phyloP scores from a whole-genome alignment of 2,113 vertebrate genomes.

The Xiphophorus hellerii region DNA sequence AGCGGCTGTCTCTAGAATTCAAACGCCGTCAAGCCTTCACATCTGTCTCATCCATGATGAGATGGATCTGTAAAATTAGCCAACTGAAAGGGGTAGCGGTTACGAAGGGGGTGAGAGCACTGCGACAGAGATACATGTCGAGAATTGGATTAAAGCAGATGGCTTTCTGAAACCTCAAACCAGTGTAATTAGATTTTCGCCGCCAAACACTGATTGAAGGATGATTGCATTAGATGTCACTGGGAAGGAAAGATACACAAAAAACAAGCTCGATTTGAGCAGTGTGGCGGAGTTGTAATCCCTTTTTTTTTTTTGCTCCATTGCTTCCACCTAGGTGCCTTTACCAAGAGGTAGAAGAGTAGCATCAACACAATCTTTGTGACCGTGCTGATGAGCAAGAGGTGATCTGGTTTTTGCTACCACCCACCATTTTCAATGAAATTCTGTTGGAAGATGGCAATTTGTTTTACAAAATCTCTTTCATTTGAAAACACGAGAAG shows the following conservation, averaged over 20 bases:
- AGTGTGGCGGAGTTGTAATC: constrained; percentile 35
- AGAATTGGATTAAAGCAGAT: constrained; percentile 74
- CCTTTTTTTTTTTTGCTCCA: background rate
- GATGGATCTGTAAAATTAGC: constrained; percentile 70
- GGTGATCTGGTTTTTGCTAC: background rate
- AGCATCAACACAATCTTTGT: background rate
- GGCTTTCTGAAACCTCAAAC: constrained; percentile 69
- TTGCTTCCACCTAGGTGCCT: constrained; percentile 10
- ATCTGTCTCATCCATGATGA: constrained; percentile 50
- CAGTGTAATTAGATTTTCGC: constrained; percentile 70
- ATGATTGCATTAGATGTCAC: constrained; percentile 69
- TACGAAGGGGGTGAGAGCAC: constrained; percentile 42
- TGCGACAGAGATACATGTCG: constrained; percentile 61
- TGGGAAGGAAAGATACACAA: constrained; percentile 29
- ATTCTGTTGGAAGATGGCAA: background rate
- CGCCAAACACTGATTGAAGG: constrained; percentile 64
- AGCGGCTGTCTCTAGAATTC: constrained; percentile 52
- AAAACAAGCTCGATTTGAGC: constrained; percentile 41
- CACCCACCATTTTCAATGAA: background rate
- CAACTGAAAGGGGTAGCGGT: constrained; percentile 45
- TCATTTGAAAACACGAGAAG: background rate
- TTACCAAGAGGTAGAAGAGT: background rate
- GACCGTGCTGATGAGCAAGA: background rate
- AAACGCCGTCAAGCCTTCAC: constrained; percentile 41
- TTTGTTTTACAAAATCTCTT: background rate